Conservation (phyloP, 2,888 invertebrate species). For the Drosophila setosimentum region DNA sequence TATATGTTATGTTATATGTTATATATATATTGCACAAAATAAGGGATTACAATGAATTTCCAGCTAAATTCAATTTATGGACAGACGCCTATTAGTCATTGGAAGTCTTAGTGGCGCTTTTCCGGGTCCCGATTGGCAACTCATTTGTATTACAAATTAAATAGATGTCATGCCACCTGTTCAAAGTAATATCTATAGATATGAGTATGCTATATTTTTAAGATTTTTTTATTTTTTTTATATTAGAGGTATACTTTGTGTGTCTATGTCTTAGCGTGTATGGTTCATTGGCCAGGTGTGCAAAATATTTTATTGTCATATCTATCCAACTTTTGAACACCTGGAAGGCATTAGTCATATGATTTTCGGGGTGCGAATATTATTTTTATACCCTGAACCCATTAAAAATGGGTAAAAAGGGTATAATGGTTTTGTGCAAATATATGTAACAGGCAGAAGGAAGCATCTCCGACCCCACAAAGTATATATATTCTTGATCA, state of each 20-base stretch:
- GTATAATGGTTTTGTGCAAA: no score
- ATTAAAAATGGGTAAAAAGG: no score
- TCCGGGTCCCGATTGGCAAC: constrained; percentile 20
- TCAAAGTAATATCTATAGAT: constrained; percentile 24
- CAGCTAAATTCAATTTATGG: neutral
- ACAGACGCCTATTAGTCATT: constrained; percentile 24
- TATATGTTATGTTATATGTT: no score
- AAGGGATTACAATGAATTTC: neutral
- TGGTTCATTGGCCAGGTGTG: constrained; percentile 57
- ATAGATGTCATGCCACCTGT: constrained; percentile 44
- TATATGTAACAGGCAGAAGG: no score
- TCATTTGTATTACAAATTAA: constrained; percentile 16
- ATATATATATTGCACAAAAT: neutral
- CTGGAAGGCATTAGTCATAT: constrained; percentile 58
- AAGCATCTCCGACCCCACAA: no score
- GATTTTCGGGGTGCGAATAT: constrained; percentile 49
- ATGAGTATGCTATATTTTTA: neutral
- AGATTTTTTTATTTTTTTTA: neutral
- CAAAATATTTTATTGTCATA: constrained; percentile 42
- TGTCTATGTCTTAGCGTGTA: constrained; percentile 38
- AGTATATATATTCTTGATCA: no score
- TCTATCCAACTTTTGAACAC: constrained; percentile 40
- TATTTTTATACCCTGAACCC: no score
- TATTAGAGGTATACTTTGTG: constrained; percentile 8
- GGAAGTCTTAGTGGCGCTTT: constrained; percentile 7